These are phyloP conservation scores for Calephelis virginiensis DNA, from an alignment of 1,140 invertebrate genomes.

Conservation along the genomic window DNA sequence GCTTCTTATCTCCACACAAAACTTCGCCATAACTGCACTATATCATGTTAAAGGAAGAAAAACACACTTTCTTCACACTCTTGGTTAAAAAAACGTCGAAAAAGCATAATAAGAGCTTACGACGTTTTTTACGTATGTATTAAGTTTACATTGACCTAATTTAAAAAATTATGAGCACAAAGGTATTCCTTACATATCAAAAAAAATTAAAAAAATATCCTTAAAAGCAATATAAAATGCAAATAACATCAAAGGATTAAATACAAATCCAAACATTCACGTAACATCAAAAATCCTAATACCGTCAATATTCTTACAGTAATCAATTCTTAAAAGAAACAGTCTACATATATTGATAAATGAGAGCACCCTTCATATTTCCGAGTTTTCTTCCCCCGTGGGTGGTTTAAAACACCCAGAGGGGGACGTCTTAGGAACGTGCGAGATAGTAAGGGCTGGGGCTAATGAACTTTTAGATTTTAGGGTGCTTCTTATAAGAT, in stretches of 20 bases:
- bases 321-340: constrained; percentile 76
- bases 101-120: no score
- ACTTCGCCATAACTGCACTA: no score
- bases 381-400: constrained; percentile 47
- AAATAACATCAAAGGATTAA: constrained; percentile 4
- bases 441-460: constrained; percentile 74
- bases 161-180: no score
- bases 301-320: constrained; percentile 28
- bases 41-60: no score
- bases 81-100: no score
- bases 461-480: constrained; percentile 74
- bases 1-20: no score
- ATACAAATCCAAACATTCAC: constrained; percentile 12
- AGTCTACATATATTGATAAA: constrained; percentile 76
- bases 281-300: constrained; percentile 11
- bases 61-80: no score
- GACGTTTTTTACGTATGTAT: no score
- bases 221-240: neutral
- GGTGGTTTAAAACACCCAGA: constrained; percentile 33
- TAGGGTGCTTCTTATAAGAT: constrained; percentile 31
- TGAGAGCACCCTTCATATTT: constrained; percentile 75
- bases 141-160: no score
- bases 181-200: no score
- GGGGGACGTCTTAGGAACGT: constrained; percentile 66
- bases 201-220: no score